phyloP scores from a whole-genome alignment of 2,797 vertebrate genomes.

The Molossus alvarezi region DNA sequence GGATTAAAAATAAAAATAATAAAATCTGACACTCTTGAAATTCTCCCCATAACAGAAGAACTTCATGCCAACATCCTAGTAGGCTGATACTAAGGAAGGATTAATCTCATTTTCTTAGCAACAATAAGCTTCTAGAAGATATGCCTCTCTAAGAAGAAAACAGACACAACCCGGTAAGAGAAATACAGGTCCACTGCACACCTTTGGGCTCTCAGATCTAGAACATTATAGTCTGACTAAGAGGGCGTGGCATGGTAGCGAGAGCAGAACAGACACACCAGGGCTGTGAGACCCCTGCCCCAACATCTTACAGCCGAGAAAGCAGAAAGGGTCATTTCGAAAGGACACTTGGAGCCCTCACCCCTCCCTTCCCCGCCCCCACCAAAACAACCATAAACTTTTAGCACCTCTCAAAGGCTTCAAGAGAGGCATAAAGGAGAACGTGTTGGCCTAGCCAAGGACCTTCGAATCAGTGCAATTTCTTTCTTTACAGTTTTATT shows the following conservation, averaged over 20 bases:
- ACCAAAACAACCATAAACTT: conserved; percentile 51
- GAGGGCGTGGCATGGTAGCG: neutral
- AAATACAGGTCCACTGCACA: neutral
- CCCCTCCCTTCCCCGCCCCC: neutral
- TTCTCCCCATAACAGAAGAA: neutral
- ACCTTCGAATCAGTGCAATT: neutral
- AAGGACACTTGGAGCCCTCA: neutral
- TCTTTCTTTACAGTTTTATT: conserved; percentile 73
- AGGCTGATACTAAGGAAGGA: neutral
- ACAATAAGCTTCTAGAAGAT: conserved; percentile 54
- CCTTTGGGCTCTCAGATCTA: neutral
- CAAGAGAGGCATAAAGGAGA: conserved; percentile 49
- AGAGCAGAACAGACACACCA: neutral
- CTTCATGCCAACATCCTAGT: neutral
- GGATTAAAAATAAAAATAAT: too few species aligned
- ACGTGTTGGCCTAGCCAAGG: neutral
- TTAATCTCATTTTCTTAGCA: conserved; percentile 31
- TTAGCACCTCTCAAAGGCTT: conserved; percentile 62
- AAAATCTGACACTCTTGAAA: neutral
- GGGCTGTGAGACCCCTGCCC: neutral
- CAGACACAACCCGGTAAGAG: neutral
- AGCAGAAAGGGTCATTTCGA: conserved; percentile 8
- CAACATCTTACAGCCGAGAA: neutral
- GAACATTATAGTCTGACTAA: neutral
- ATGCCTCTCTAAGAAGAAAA: conserved; percentile 7